phyloP scores from a whole-genome alignment of 2,888 invertebrate species.

The Zootermopsis nevadensis region DNA sequence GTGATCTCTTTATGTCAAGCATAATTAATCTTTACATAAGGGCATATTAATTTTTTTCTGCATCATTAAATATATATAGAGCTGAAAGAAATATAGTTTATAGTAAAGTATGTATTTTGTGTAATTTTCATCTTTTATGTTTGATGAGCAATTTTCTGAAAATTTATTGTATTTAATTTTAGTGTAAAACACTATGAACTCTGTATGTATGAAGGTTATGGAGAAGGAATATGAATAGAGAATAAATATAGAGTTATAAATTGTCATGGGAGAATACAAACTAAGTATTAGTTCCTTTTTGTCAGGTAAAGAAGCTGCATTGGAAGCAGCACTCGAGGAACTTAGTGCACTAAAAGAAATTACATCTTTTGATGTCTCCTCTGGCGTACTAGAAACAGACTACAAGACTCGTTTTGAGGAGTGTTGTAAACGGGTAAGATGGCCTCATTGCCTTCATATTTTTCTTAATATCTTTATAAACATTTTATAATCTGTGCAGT shows the following conservation, averaged over 20 bases:
- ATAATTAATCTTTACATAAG: too few relatives aligned
- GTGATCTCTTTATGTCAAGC: too few relatives aligned
- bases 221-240: not conserved
- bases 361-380: constrained; percentile 65
- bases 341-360: constrained; percentile 65
- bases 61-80: too few relatives aligned
- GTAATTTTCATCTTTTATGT: too few relatives aligned
- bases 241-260: not conserved
- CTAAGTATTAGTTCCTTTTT: not conserved
- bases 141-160: not conserved
- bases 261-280: not conserved
- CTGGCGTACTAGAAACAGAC: constrained; percentile 69
- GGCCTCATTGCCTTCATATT: constrained; percentile 18
- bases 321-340: constrained; percentile 65
- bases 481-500: too few relatives aligned
- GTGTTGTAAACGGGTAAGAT: constrained; percentile 74
- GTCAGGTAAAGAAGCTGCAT: constrained; percentile 63
- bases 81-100: too few relatives aligned
- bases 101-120: not conserved
- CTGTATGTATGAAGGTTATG: not conserved
- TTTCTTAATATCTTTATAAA: too few relatives aligned
- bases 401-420: constrained; percentile 79
- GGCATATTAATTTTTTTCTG: too few relatives aligned
- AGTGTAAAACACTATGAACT: not conserved
- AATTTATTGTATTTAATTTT: too few relatives aligned